Conservation (phyloP, 1,140 invertebrate species). For the Anadara kagoshimensis region DNA sequence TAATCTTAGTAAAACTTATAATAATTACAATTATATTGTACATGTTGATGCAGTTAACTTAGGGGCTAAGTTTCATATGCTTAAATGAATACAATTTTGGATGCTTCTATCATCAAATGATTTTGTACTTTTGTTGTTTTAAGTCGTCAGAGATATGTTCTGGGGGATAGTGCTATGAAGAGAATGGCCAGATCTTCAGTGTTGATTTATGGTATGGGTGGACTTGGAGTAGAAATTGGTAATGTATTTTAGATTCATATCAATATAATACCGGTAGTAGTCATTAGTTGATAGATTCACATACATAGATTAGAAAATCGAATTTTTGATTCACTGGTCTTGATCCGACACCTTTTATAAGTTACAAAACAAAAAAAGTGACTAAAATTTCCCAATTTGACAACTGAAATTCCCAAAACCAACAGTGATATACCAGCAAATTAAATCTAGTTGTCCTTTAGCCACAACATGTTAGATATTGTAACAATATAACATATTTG, state of each 20-base stretch:
- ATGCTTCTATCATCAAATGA: constrained; percentile 36
- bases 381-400: too few species aligned
- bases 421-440: too few species aligned
- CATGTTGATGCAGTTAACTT: background rate
- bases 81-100: background rate
- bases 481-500: too few species aligned
- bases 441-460: too few species aligned
- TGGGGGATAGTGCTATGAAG: constrained; percentile 73
- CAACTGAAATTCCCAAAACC: too few species aligned
- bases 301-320: background rate
- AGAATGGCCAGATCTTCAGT: constrained; percentile 70
- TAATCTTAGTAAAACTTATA: background rate
- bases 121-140: constrained; percentile 64
- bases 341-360: too few species aligned
- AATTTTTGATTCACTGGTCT: too few species aligned
- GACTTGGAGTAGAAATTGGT: constrained; percentile 74
- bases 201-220: constrained; percentile 70
- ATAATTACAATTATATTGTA: background rate
- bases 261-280: background rate
- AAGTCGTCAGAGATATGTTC: constrained; percentile 73
- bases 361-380: too few species aligned
- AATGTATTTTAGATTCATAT: constrained; percentile 5
- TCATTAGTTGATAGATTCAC: background rate
- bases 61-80: background rate
- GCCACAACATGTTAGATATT: too few species aligned